phyloP scores from a whole-genome alignment of 2,888 invertebrate genomes.

The Agrotis ipsilon region DNA sequence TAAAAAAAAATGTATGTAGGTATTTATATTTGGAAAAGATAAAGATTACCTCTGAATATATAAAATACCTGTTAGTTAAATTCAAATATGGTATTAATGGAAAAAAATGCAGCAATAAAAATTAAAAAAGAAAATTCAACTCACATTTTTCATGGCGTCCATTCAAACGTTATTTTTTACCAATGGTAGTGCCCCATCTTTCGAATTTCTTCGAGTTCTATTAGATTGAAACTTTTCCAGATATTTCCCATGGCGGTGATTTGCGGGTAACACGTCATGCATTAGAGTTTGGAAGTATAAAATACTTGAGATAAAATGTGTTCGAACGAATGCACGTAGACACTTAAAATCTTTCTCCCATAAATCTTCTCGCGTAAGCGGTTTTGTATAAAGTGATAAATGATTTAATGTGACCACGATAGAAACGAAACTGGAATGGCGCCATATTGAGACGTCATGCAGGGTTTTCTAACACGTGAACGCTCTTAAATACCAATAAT shows the following conservation, averaged over 20 bases:
- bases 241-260: slow-evolving; percentile 45
- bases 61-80: no score
- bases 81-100: no score
- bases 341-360: background rate
- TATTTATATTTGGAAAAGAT: no score
- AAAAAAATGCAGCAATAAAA: background rate
- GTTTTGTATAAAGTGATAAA: no score
- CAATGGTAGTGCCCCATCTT: slow-evolving; percentile 1
- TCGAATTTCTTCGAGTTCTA: background rate
- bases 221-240: slow-evolving; percentile 37
- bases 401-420: no score
- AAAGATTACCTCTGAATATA: no score
- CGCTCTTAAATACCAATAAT: no score
- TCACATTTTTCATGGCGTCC: background rate
- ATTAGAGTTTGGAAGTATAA: slow-evolving; percentile 15
- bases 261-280: slow-evolving; percentile 5
- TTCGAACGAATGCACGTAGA: background rate
- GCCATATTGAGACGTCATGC: no score
- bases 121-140: background rate
- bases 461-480: no score
- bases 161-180: slow-evolving; percentile 18
- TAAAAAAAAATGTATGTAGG: no score
- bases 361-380: background rate
- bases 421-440: no score
- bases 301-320: slow-evolving; percentile 23